Conservation (phyloP, 2,797 vertebrate genomes). For the Microtus californicus region DNA sequence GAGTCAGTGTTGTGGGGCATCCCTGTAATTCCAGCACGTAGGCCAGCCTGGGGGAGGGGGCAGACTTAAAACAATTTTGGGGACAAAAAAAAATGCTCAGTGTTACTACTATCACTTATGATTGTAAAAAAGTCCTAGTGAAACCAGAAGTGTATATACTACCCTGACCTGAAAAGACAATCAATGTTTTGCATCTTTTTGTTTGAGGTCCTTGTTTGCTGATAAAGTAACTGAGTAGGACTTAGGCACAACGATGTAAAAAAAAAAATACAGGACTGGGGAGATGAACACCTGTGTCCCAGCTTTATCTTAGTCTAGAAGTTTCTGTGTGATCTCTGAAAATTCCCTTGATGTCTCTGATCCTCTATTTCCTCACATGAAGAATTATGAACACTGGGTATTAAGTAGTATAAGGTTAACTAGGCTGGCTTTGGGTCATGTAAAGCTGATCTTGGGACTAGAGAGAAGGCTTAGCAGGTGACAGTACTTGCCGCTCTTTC, state of each 20-base stretch:
- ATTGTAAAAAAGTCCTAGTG: background rate
- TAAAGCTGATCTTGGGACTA: background rate
- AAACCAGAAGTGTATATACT: background rate
- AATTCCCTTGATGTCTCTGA: background rate
- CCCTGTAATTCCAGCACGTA: background rate
- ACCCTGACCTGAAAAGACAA: background rate
- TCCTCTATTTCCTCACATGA: background rate
- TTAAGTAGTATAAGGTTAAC: background rate
- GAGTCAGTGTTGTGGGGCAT: too few species aligned
- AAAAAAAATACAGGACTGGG: background rate
- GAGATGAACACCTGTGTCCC: background rate
- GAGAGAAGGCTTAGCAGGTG: background rate
- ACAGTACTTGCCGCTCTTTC: background rate
- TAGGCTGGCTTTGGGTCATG: background rate
- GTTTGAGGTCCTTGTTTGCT: background rate
- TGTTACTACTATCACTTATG: background rate
- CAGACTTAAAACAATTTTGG: background rate
- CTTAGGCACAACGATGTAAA: background rate
- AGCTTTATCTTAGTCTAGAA: background rate
- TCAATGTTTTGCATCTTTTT: background rate
- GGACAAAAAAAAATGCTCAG: background rate
- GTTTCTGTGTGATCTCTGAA: slow-evolving; percentile 9
- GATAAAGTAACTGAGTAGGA: background rate
- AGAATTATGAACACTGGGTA: background rate
- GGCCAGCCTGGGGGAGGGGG: background rate